A percentile compares a stretch with the other conserved stretches of the same genome.
Conservation (phyloP, 2,113 vertebrate genomes). For the Malurus elegans region DNA sequence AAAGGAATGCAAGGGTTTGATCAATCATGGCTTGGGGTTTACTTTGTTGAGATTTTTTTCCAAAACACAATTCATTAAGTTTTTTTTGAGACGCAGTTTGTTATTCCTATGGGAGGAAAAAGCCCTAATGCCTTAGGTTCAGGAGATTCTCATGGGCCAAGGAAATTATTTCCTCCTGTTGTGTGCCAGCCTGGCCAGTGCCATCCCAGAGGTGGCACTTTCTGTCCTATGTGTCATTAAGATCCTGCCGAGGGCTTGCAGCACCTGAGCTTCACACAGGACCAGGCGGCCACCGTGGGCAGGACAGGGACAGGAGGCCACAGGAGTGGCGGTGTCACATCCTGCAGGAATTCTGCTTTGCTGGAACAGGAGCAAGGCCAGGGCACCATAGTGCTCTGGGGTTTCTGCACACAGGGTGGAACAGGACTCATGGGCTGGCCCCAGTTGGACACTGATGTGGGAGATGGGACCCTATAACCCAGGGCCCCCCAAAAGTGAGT, state of each 20-base stretch:
- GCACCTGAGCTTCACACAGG: not conserved
- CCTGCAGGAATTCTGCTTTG: not conserved
- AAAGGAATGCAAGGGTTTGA: not conserved
- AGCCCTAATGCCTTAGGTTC: not conserved
- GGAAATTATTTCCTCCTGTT: not conserved
- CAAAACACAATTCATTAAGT: not conserved
- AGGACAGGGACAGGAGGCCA: not conserved
- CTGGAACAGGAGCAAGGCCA: not conserved
- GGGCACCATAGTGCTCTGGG: rapidly evolving
- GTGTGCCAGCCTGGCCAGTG: not conserved
- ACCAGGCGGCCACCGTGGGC: not conserved
- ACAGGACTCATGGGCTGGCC: not conserved
- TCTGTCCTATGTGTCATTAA: not conserved
- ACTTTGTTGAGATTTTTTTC: not conserved
- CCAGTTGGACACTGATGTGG: not conserved
- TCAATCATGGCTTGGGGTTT: not conserved
- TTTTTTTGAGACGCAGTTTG: not conserved
- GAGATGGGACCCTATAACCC: not conserved
- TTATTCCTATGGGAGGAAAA: not conserved
- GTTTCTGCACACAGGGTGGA: not conserved
- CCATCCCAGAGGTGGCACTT: not conserved
- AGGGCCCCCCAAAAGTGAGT: not conserved
- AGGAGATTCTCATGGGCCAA: not conserved
- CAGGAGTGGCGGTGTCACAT: not conserved
- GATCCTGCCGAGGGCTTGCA: not conserved